Conservation (phyloP, 64 coral and sea anemone species). For the Porites australiensis region DNA sequence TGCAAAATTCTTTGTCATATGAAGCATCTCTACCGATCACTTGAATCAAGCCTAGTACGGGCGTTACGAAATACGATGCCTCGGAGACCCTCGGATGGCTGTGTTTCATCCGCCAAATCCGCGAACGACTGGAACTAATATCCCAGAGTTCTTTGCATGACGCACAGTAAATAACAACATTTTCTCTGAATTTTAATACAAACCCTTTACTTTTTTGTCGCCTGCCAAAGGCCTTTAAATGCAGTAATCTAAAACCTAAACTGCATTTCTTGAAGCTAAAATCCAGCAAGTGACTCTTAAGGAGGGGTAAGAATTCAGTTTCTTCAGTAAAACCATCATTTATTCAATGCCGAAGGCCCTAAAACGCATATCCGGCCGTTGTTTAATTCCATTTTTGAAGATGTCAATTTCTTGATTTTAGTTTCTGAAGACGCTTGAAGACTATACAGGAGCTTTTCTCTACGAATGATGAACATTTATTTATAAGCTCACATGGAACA, state of each 20-base stretch:
- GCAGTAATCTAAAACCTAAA: neutral
- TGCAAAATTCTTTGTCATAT: no score
- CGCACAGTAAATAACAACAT: neutral
- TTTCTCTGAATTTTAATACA: neutral
- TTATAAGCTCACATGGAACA: neutral
- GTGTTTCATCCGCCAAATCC: neutral
- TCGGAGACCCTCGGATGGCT: neutral
- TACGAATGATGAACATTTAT: slow-evolving; percentile 1
- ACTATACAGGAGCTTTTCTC: neutral
- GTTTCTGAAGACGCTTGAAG: neutral
- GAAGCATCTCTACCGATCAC: no score
- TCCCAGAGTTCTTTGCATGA: neutral
- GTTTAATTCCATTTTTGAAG: neutral
- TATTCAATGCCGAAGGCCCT: slow-evolving; percentile 7
- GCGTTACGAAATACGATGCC: no score
- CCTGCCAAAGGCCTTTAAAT: neutral
- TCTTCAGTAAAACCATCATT: neutral
- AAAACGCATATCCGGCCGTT: neutral
- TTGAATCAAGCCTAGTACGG: no score
- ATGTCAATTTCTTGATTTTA: neutral
- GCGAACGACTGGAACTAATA: neutral
- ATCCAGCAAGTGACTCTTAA: neutral
- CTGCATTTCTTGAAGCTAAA: neutral
- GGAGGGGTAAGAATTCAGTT: neutral
- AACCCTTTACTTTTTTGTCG: neutral